Percentiles rank a stretch among this genome's conserved stretches.
These are phyloP conservation scores for Athalia circularis DNA, from an alignment of 2,888 invertebrate genomes.

Conservation along the genomic window DNA sequence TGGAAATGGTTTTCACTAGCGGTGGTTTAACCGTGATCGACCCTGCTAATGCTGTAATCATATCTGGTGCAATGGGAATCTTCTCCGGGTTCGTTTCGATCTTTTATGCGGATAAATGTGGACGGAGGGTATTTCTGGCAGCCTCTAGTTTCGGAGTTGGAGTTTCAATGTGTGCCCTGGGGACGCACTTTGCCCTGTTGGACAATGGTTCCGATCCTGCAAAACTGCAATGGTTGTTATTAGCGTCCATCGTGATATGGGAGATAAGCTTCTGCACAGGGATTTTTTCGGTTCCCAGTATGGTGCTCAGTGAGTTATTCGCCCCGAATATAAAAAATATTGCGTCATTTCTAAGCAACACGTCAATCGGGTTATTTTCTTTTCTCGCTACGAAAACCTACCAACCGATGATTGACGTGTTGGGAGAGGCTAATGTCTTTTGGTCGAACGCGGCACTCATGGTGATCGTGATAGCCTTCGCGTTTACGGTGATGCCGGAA, in stretches of 20 bases:
- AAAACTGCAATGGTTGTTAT: constrained; percentile 58
- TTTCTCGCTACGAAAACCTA: constrained; percentile 62
- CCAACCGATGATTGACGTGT: constrained; percentile 59
- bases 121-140: constrained; percentile 49
- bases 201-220: constrained; percentile 49
- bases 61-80: constrained; percentile 44
- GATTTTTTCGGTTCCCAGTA: constrained; percentile 59
- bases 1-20: constrained; percentile 54
- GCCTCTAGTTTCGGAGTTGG: constrained; percentile 53
- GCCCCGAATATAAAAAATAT: constrained; percentile 62
- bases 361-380: constrained; percentile 59
- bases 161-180: constrained; percentile 54
- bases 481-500: constrained; percentile 57
- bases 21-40: constrained; percentile 47
- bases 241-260: constrained; percentile 57
- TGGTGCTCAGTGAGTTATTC: constrained; percentile 64
- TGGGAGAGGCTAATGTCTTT: constrained; percentile 59
- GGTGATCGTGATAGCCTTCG: constrained; percentile 46
- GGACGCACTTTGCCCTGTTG: constrained; percentile 59
- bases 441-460: constrained; percentile 59
- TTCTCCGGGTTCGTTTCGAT: constrained; percentile 39
- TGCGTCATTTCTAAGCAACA: constrained; percentile 59
- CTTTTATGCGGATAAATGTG: constrained; percentile 42
- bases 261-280: constrained; percentile 57
- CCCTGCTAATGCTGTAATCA: constrained; percentile 48